Conservation (phyloP, 92 coral and sea anemone genomes). For the Zoanthus sociatus region DNA sequence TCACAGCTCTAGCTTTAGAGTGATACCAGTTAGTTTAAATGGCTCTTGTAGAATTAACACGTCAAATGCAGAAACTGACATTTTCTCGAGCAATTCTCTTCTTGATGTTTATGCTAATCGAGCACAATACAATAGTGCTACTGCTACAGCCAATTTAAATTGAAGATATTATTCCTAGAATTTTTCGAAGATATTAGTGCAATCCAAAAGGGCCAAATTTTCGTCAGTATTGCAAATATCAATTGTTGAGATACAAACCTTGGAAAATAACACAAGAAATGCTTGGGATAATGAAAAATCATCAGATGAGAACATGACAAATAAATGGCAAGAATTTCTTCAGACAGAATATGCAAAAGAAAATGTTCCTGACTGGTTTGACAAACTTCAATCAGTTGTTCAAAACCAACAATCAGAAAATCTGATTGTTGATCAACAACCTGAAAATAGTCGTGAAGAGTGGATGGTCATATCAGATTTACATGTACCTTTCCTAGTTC, state of each 20-base stretch:
- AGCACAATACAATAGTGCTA: not conserved
- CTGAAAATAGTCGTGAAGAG: not conserved
- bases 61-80: not conserved
- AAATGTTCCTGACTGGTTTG: conserved; percentile 60
- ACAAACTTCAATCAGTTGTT: not conserved
- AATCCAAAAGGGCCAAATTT: conserved; percentile 3
- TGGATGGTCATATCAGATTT: not conserved
- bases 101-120: conserved; percentile 3
- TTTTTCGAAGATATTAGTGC: not conserved
- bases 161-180: conserved; percentile 4
- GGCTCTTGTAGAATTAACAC: conserved; percentile 51
- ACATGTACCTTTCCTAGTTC: not conserved
- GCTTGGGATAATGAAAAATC: conserved; percentile 60
- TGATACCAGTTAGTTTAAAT: conserved; percentile 53
- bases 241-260: conserved; percentile 50
- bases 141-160: not conserved
- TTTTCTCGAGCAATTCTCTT: conserved; percentile 1
- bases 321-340: conserved; percentile 52
- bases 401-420: not conserved
- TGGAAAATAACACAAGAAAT: conserved; percentile 54
- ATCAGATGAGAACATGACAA: conserved; percentile 52
- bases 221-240: conserved; percentile 52
- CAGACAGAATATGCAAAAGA: conserved; percentile 53
- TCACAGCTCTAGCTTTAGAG: conserved; percentile 54
- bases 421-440: not conserved